Evolutionary conservation across 2,888 invertebrate species (phyloP).

Genomic region (Leptopilina syphax): DNA sequence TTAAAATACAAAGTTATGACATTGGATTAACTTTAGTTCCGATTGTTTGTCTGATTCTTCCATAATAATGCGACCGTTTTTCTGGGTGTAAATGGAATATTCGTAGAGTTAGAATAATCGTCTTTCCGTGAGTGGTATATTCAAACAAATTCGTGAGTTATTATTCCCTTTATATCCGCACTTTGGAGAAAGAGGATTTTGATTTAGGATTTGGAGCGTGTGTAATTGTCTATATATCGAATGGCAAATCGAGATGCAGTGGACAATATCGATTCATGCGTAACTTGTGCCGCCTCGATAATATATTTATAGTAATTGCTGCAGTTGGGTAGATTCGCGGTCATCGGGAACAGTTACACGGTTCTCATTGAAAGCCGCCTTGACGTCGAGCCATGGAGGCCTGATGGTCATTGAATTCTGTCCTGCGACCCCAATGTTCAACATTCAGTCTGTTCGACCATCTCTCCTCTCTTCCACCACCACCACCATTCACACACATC

Average conservation of each 20-base stretch:
- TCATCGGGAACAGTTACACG: slow-evolving; percentile 48
- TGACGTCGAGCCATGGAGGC: slow-evolving; percentile 36
- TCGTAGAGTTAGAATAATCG: too few relatives aligned
- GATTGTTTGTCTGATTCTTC: too few relatives aligned
- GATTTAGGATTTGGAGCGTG: slow-evolving; percentile 1
- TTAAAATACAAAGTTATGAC: too few relatives aligned
- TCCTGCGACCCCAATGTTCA: slow-evolving; percentile 40
- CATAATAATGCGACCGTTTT: too few relatives aligned
- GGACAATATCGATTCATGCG: slow-evolving; percentile 49
- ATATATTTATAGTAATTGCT: slow-evolving; percentile 52
- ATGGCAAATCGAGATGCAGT: slow-evolving; percentile 3
- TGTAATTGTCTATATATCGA: background rate
- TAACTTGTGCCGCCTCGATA: slow-evolving; percentile 52
- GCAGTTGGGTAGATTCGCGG: slow-evolving; percentile 52
- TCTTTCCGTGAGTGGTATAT: too few relatives aligned
- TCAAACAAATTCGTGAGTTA: too few relatives aligned
- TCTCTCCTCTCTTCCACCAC: slow-evolving; percentile 20
- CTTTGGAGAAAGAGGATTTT: too few relatives aligned
- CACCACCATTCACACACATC: slow-evolving; percentile 41
- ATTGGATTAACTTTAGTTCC: too few relatives aligned
- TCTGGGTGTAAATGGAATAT: too few relatives aligned
- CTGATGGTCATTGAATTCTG: slow-evolving; percentile 46
- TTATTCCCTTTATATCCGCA: too few relatives aligned
- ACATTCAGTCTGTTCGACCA: slow-evolving; percentile 44
- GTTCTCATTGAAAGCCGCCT: slow-evolving; percentile 51